Percentiles rank a stretch among this genome's conserved stretches.
These are phyloP conservation scores for Argyrosomus regius DNA, from an alignment of 2,797 vertebrate genomes.

Conservation along the genomic window DNA sequence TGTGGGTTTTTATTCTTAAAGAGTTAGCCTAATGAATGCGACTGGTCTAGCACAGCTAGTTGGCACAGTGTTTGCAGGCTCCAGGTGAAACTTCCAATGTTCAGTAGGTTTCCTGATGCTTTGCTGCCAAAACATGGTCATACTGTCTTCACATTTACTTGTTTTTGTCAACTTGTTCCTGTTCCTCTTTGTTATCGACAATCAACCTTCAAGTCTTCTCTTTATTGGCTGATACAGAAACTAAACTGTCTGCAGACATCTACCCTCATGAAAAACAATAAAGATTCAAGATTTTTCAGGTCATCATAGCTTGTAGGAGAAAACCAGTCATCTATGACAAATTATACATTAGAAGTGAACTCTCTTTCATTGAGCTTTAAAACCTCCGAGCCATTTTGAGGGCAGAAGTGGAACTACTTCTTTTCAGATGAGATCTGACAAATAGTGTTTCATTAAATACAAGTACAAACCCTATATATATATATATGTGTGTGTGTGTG, in stretches of 20 bases:
- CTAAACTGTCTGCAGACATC: not conserved
- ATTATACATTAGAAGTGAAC: conserved; percentile 5
- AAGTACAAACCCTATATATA: too few relatives aligned
- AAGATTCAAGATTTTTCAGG: conserved; percentile 13
- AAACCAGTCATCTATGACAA: conserved; percentile 23
- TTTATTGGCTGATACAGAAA: not conserved
- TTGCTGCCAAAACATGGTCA: not conserved
- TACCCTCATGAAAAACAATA: conserved; percentile 12
- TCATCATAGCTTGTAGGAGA: conserved; percentile 16
- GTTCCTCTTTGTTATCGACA: not conserved
- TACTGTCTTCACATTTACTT: too few relatives aligned
- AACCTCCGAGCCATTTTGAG: conserved; percentile 21
- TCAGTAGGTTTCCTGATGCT: conserved; percentile 4
- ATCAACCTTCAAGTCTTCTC: not conserved
- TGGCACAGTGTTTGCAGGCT: not conserved
- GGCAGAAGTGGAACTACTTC: conserved; percentile 11
- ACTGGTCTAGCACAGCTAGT: not conserved
- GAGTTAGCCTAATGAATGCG: not conserved
- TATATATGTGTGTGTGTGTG: too few relatives aligned
- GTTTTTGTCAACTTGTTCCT: not conserved
- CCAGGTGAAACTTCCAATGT: not conserved
- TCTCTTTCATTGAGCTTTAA: conserved; percentile 16
- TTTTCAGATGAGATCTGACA: conserved; percentile 39
- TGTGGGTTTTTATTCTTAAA: conserved; percentile 13
- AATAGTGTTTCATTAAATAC: conserved; percentile 7